Percentiles rank a stretch among this genome's conserved stretches.
These are phyloP conservation scores for Heterodera schachtii DNA, from an alignment of 1,140 invertebrate species.

Conservation along the genomic window DNA sequence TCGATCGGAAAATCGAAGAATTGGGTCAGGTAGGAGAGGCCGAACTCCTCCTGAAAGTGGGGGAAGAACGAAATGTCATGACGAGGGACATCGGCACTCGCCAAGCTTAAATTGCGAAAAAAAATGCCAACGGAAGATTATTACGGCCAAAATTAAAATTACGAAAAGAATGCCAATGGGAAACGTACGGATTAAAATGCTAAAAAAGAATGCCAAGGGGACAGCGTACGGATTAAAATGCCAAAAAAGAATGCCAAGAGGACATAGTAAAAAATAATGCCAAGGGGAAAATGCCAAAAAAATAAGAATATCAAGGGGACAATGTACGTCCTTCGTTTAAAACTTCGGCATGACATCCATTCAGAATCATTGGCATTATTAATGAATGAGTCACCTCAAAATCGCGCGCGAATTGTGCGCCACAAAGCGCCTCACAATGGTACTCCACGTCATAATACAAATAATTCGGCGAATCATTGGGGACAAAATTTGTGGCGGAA, in stretches of 20 bases:
- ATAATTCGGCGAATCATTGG: background rate
- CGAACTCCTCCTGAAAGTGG: constrained; percentile 32
- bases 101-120: background rate
- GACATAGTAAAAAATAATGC: too few relatives aligned
- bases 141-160: background rate
- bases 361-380: too few relatives aligned
- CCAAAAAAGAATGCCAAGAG: too few relatives aligned
- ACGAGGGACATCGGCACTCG: background rate
- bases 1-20: constrained; percentile 49
- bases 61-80: constrained; percentile 17
- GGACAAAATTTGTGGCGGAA: background rate
- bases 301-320: too few relatives aligned
- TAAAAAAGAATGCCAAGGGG: too few relatives aligned
- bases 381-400: constrained; percentile 19
- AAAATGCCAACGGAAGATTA: too few relatives aligned
- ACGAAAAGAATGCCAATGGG: background rate
- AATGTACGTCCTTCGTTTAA: too few relatives aligned
- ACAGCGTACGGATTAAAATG: too few relatives aligned
- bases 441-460: background rate
- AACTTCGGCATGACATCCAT: too few relatives aligned
- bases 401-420: constrained; percentile 25
- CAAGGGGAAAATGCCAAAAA: too few relatives aligned
- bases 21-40: constrained; percentile 40
- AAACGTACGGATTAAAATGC: too few relatives aligned
- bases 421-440: constrained; percentile 28